A percentile compares a stretch with the other conserved stretches of the same genome.
phyloP scores from a whole-genome alignment of 2,113 vertebrate genomes.

The Podilymbus podiceps region DNA sequence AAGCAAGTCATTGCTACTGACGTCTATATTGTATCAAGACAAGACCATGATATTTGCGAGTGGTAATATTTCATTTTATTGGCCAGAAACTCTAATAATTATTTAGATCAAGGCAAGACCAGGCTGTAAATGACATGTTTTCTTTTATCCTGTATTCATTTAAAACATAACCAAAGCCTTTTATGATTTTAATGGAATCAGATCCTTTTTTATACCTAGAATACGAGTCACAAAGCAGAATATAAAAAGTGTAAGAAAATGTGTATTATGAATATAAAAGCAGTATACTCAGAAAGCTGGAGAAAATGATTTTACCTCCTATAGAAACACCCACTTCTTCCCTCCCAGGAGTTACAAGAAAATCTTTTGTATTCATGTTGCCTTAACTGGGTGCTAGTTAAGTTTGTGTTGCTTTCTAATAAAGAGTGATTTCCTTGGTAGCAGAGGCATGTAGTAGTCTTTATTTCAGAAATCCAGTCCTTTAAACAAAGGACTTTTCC shows the following conservation, averaged over 20 bases:
- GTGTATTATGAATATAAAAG: not conserved
- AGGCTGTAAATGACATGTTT: not conserved
- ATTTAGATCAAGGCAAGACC: not conserved
- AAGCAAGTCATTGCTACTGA: not conserved
- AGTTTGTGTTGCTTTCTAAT: not conserved
- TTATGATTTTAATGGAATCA: not conserved
- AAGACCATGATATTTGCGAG: not conserved
- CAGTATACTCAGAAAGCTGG: not conserved
- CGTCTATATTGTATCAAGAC: not conserved
- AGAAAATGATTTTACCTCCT: not conserved
- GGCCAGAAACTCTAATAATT: not conserved
- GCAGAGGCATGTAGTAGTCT: not conserved
- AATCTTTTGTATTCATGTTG: not conserved
- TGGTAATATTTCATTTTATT: not conserved
- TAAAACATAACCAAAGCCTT: not conserved
- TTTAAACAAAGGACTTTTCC: not conserved
- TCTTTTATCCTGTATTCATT: not conserved
- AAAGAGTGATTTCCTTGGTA: not conserved
- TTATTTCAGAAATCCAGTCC: not conserved
- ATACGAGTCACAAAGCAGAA: not conserved
- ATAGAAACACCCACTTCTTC: not conserved
- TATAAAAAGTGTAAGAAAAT: not conserved
- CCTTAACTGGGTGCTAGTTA: not conserved
- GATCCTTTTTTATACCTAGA: not conserved
- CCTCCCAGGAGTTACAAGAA: not conserved